Evolutionary conservation across 2,113 vertebrate species (phyloP).

Genomic region (Gadus chalcogrammus): DNA sequence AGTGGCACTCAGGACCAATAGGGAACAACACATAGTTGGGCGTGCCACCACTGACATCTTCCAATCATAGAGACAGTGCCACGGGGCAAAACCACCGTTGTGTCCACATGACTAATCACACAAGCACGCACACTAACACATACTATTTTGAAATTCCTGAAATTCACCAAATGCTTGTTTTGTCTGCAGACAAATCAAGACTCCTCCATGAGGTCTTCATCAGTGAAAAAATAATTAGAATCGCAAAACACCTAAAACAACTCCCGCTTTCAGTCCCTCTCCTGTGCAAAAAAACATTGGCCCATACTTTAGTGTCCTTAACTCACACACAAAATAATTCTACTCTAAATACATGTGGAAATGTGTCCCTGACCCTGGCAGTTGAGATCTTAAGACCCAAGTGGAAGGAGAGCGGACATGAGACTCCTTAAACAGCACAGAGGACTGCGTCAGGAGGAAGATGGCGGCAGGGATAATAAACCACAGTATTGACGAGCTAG

Average conservation of each 20-base stretch:
- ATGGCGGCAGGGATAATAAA: slow-evolving; percentile 17
- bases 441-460: slow-evolving; percentile 18
- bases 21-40: slow-evolving; percentile 42
- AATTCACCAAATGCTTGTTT: slow-evolving; percentile 30
- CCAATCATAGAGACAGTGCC: slow-evolving; percentile 24
- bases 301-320: neutral
- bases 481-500: slow-evolving; percentile 20
- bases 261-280: neutral
- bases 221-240: neutral
- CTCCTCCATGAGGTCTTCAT: neutral
- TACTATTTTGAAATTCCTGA: slow-evolving; percentile 42
- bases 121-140: slow-evolving; percentile 23
- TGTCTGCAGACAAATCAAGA: slow-evolving; percentile 7
- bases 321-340: neutral
- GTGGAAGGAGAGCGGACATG: neutral
- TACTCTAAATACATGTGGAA: no score
- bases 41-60: slow-evolving; percentile 49
- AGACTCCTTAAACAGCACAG: slow-evolving; percentile 17
- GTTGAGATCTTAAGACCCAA: no score
- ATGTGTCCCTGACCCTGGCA: no score
- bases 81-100: slow-evolving; percentile 36
- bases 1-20: slow-evolving; percentile 13
- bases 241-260: neutral
- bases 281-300: neutral
- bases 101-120: slow-evolving; percentile 44